A percentile compares a stretch with the other conserved stretches of the same genome.
These are phyloP conservation scores for Drosophila micromelanica DNA, from an alignment of 1,140 invertebrate genomes.

Conservation along the genomic window DNA sequence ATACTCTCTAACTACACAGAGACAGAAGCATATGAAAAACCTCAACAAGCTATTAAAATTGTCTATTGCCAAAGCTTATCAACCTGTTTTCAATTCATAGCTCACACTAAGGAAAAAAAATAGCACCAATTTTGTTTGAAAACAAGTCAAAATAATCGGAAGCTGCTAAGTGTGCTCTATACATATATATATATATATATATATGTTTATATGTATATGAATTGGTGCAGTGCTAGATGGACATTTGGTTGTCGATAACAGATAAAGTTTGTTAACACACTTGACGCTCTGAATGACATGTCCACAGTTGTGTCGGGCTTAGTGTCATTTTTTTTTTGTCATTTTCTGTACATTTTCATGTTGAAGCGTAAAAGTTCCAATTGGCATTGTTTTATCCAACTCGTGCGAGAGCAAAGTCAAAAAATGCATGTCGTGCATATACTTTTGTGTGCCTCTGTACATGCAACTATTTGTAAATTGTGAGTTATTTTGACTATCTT, in stretches of 20 bases:
- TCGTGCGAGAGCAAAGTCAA: neutral
- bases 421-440: neutral
- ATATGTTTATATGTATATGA: no score
- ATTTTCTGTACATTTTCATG: no score
- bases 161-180: no score
- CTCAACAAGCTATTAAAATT: neutral
- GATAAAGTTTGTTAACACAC: no score
- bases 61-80: constrained; percentile 6
- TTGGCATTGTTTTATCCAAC: no score
- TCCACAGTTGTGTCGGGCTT: no score
- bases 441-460: neutral
- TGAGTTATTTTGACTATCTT: constrained; percentile 24
- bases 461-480: neutral
- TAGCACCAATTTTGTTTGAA: neutral
- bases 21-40: neutral
- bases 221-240: no score
- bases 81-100: neutral
- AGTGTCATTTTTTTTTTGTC: no score
- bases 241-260: no score
- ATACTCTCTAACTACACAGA: neutral
- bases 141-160: no score
- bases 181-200: neutral
- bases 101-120: neutral
- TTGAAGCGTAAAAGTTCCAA: no score
- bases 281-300: no score